Evolutionary conservation across 2,113 vertebrate species (phyloP).

Genomic region (Anser brachyrhynchus): DNA sequence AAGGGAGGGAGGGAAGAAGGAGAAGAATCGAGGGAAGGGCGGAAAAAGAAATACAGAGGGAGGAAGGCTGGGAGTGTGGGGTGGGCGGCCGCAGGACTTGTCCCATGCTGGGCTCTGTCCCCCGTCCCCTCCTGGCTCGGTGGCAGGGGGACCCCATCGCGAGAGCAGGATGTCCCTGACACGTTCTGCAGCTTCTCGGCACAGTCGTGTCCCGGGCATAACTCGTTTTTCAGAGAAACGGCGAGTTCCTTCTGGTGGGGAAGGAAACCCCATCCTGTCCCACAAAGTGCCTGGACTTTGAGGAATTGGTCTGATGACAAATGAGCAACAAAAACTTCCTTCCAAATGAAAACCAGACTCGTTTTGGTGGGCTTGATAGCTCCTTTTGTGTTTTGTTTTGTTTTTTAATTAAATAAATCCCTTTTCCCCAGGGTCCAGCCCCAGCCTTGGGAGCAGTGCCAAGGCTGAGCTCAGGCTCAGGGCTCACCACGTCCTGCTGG

Average conservation of each 20-base stretch:
- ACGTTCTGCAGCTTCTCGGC: not conserved
- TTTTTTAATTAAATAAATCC: not conserved
- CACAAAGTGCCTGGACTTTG: not conserved
- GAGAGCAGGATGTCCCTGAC: not conserved
- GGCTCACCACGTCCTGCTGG: not conserved
- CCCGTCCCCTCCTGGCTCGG: fast-evolving
- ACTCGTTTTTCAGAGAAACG: fast-evolving
- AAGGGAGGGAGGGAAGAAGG: not conserved
- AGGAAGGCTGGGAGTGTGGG: not conserved
- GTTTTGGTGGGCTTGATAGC: not conserved
- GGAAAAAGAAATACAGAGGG: not conserved
- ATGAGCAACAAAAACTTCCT: not conserved
- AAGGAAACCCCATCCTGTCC: not conserved
- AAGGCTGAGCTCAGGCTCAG: not conserved
- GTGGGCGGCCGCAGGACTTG: not conserved
- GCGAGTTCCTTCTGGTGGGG: not conserved
- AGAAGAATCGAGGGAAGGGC: not conserved
- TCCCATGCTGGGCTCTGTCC: not conserved
- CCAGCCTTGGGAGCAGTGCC: not conserved
- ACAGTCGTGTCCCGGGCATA: fast-evolving
- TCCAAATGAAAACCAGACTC: conserved; percentile 11
- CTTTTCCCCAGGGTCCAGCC: not conserved
- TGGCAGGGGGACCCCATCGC: fast-evolving
- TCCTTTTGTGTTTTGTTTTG: not conserved
- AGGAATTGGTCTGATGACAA: not conserved